Percentiles rank a stretch among this genome's conserved stretches.
Evolutionary conservation across 2,113 vertebrate species (phyloP).

Genomic region (Podarcis muralis): DNA sequence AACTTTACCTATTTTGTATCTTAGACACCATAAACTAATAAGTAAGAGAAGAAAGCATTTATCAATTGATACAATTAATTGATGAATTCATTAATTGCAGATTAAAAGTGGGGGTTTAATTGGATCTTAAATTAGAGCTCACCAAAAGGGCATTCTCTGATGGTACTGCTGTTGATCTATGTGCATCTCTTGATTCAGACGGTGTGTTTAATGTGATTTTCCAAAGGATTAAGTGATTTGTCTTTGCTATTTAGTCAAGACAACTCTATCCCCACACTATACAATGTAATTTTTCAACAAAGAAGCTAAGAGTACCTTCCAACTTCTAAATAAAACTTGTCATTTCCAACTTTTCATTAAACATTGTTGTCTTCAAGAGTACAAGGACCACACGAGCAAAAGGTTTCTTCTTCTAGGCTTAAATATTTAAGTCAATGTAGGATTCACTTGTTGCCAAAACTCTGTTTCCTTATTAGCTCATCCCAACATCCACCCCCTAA

Average conservation of each 20-base stretch:
- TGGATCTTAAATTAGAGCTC: conserved; percentile 7
- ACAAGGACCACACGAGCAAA: neutral
- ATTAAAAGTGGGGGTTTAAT: conserved; percentile 7
- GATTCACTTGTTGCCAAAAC: neutral
- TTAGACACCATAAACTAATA: conserved; percentile 21
- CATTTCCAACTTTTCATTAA: neutral
- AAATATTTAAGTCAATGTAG: neutral
- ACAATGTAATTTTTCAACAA: neutral
- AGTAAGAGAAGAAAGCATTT: conserved; percentile 13
- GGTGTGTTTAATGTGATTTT: neutral
- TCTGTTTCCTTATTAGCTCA: neutral
- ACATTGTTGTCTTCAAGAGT: neutral
- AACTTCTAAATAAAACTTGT: neutral
- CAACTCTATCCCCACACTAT: neutral
- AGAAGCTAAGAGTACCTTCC: neutral
- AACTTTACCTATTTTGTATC: neutral
- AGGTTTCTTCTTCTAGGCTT: neutral
- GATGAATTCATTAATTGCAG: conserved; percentile 17
- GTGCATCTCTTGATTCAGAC: neutral
- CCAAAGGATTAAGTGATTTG: neutral
- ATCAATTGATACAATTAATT: conserved; percentile 21
- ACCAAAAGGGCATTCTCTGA: neutral
- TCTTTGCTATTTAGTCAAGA: neutral
- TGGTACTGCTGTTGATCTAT: neutral
- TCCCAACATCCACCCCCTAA: neutral